Evolutionary conservation across 37 sponge, comb jelly and placozoan species (phyloP).

Genomic region (Mnemiopsis leidyi): DNA sequence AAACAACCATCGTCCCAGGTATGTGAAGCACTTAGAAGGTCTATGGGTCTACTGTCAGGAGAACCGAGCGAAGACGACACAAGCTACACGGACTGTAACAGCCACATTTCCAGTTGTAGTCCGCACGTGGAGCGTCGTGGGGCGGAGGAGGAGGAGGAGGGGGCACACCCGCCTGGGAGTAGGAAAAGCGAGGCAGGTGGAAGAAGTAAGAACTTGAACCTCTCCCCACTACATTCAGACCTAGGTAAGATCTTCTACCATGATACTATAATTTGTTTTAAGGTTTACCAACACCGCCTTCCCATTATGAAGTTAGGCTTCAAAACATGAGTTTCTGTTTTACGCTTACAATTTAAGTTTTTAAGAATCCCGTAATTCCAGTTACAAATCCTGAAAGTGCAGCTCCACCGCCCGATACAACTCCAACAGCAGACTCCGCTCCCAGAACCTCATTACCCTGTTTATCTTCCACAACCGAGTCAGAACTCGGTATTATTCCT

Average conservation of each 20-base stretch:
- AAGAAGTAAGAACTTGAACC: not conserved
- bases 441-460: not conserved
- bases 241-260: too few species aligned
- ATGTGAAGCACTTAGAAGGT: conserved; percentile 39
- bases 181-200: not conserved
- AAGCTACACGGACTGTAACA: conserved; percentile 28
- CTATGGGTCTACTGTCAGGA: not conserved
- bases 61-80: conserved; percentile 11
- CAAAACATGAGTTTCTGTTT: too few species aligned
- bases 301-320: too few species aligned
- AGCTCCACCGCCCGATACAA: not conserved
- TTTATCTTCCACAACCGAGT: not conserved
- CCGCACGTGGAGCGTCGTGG: not conserved
- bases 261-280: too few species aligned
- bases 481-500: not conserved
- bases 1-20: not conserved
- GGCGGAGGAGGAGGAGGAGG: not conserved
- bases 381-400: not conserved
- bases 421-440: not conserved
- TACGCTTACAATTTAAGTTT: too few species aligned
- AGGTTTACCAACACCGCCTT: too few species aligned
- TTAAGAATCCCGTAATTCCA: too few species aligned
- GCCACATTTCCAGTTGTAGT: conserved; percentile 38
- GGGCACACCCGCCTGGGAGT: too few species aligned
- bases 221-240: too few species aligned